Evolutionary conservation across 2,888 invertebrate species (phyloP).

Genomic region (Harmothoe impar): DNA sequence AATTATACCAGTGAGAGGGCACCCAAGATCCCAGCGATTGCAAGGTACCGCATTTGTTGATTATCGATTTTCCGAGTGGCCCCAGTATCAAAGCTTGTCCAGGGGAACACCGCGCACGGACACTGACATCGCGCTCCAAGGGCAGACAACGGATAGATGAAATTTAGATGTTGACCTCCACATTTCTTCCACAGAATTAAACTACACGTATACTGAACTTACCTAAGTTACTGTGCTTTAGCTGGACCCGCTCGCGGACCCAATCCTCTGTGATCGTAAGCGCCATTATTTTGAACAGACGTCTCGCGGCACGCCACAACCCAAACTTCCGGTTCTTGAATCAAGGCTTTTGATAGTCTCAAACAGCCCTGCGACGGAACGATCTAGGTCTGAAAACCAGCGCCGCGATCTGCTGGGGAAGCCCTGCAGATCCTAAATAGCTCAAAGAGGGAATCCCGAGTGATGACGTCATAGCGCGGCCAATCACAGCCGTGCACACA

Average conservation of each 20-base stretch:
- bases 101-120: not conserved
- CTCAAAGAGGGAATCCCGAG: too few species aligned
- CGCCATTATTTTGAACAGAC: slow-evolving; percentile 74
- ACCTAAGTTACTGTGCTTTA: slow-evolving; percentile 82
- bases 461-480: too few species aligned
- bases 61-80: slow-evolving; percentile 3
- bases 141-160: not conserved
- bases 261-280: slow-evolving; percentile 80
- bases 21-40: too few species aligned
- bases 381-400: too few species aligned
- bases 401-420: too few species aligned
- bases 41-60: too few species aligned
- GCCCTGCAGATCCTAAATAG: too few species aligned
- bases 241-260: slow-evolving; percentile 79
- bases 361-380: too few species aligned
- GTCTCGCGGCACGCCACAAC: slow-evolving; percentile 16
- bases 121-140: not conserved
- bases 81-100: not conserved
- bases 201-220: slow-evolving; percentile 28
- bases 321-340: slow-evolving; percentile 6
- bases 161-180: not conserved
- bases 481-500: too few species aligned
- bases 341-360: not conserved
- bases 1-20: too few species aligned
- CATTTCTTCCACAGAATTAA: not conserved